Base-by-base conservation (phyloP, 2,797 vertebrate genomes). In the Sciurus vulgaris region DNA sequence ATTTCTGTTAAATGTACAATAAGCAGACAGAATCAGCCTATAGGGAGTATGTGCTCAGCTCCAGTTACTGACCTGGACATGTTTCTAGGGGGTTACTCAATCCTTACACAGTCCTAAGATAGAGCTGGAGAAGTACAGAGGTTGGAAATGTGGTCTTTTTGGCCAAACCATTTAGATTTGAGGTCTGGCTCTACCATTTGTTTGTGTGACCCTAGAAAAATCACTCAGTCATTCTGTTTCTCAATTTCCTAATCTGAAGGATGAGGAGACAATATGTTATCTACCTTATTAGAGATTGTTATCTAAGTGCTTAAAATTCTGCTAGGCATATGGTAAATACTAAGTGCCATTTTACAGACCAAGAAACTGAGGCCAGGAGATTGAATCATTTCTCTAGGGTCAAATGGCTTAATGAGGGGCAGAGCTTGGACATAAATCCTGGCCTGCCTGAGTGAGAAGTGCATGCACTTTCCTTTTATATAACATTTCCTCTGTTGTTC, bases 311-410 rank as follows among this genome's bases (percentile, higher is more conserved):
- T 77, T 86, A 77, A 47, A 72, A 51, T 13, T 88, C 73, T 73
- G 7, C 69, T 61, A 91, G 86, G 54, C 2, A 73, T 28, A 30
- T 20, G 18, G 63, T 41, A 76, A 69, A 54, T 54, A n/a, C 38
- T 47, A 7, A 28, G 22, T 85, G 51, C 59, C 70, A 63, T 83
- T 95, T 82, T 47, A 76, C 2, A 65, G 67, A 87, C 13, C 24
- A 79, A 79, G 47, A 95, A 89, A 83, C 17, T 38, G 67, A 95
- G 28, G 30, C 79, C 78, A 82, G 38, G 86, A 93, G 35, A 73
- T 5, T 20, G 28, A 87, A 35, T 33, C 47, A 63, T 20, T 83
- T 89, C 35, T 30, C 28, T 24, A 59, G 65, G 49, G 77, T 67
- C 51, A 54, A 63, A 93, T 3, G 1, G 41, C 44, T 74, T 1